Percentiles rank a stretch among this genome's conserved stretches.
Evolutionary conservation across 2,888 invertebrate species (phyloP).

Genomic region (Noctua janthina): DNA sequence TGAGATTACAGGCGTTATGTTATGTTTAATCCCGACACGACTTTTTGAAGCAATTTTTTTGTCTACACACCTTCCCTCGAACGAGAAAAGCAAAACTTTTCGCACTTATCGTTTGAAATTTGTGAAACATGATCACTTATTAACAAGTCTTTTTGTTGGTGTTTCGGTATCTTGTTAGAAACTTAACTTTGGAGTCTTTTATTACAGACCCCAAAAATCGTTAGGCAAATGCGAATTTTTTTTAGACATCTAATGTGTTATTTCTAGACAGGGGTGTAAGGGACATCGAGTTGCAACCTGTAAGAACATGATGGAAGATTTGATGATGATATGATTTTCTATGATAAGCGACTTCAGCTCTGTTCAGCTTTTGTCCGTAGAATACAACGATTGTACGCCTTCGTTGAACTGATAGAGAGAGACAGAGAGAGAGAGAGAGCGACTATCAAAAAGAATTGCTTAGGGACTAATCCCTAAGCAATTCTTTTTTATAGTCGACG

Average conservation of each 20-base stretch:
- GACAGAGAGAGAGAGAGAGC: too few relatives aligned
- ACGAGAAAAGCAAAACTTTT: not conserved
- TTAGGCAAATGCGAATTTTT: not conserved
- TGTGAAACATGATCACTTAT: constrained; percentile 11
- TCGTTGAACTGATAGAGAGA: too few relatives aligned
- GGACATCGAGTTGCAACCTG: too few relatives aligned
- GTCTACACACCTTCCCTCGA: not conserved
- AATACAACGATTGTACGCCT: too few relatives aligned
- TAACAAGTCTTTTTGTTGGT: constrained; percentile 3
- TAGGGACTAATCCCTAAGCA: too few relatives aligned
- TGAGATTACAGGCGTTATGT: too few relatives aligned
- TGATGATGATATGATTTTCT: not conserved
- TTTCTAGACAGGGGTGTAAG: not conserved
- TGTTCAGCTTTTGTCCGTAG: too few relatives aligned
- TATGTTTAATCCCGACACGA: not conserved
- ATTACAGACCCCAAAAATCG: not conserved
- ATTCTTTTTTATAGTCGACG: not conserved
- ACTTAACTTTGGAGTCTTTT: not conserved
- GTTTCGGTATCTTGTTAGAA: not conserved
- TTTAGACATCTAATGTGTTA: not conserved
- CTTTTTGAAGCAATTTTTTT: not conserved
- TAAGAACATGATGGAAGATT: not conserved
- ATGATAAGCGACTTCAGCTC: too few relatives aligned
- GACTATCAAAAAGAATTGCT: too few relatives aligned
- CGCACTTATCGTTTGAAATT: not conserved